Conservation (phyloP, 2,888 invertebrate genomes). For the Archips crataeganus region DNA sequence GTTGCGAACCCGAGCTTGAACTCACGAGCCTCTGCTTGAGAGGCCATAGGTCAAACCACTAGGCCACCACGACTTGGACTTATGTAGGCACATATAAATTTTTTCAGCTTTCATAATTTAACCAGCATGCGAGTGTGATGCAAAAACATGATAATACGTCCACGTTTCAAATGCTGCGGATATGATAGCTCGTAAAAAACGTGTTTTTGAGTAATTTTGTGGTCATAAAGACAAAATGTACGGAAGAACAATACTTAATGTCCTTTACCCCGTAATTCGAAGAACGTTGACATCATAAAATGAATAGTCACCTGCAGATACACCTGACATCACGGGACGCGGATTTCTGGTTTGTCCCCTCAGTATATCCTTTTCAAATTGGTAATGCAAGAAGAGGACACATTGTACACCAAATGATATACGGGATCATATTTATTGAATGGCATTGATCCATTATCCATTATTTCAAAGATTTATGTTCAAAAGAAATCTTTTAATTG, state of each 20-base stretch:
- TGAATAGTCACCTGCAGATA: background rate
- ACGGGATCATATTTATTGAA: background rate
- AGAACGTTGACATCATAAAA: slow-evolving; percentile 8
- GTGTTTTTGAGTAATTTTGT: background rate
- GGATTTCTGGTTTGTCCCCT: background rate
- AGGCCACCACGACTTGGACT: too few relatives aligned
- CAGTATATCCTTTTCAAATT: background rate
- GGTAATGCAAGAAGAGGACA: background rate
- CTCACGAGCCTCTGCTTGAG: too few relatives aligned
- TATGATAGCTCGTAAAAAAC: background rate
- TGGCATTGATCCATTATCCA: background rate
- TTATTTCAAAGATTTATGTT: background rate
- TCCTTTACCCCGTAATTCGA: slow-evolving; percentile 2
- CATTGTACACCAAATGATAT: background rate
- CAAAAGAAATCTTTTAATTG: background rate
- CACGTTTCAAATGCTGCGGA: background rate
- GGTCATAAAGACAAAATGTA: slow-evolving; percentile 1
- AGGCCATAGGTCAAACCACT: too few relatives aligned
- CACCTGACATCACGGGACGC: background rate
- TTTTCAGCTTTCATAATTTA: too few relatives aligned
- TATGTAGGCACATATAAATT: too few relatives aligned
- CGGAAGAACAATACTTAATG: background rate
- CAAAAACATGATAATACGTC: background rate
- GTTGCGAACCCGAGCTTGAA: too few relatives aligned
- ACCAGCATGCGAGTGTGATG: background rate